phyloP scores from a whole-genome alignment of 1,140 invertebrate species.

The Trypoxylus dichotomus region DNA sequence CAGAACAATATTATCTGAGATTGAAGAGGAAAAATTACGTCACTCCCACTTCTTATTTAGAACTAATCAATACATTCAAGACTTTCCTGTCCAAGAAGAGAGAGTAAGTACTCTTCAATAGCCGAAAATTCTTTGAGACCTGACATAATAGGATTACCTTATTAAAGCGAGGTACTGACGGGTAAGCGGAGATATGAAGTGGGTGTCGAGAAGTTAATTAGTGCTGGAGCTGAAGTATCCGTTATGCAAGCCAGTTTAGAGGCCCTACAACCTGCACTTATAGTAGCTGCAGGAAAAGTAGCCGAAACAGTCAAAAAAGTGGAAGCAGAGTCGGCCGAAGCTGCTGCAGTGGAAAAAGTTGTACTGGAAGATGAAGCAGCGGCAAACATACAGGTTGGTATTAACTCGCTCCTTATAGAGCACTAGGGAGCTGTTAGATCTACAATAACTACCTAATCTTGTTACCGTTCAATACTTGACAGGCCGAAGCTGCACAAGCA shows the following conservation, averaged over 20 bases:
- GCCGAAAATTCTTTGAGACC: background rate
- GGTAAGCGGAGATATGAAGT: constrained; percentile 78
- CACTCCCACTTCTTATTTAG: constrained; percentile 92
- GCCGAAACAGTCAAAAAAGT: constrained; percentile 77
- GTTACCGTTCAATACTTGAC: constrained; percentile 7
- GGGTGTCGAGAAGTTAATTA: constrained; percentile 84
- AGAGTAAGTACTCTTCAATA: constrained; percentile 55
- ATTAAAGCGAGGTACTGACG: constrained; percentile 61
- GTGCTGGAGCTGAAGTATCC: constrained; percentile 79
- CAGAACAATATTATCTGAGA: constrained; percentile 71
- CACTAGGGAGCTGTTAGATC: too few relatives aligned
- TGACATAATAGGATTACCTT: background rate
- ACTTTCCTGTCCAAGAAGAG: constrained; percentile 77
- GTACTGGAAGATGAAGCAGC: constrained; percentile 67
- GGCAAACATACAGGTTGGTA: constrained; percentile 61
- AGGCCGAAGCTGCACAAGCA: constrained; percentile 75
- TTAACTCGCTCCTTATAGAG: background rate
- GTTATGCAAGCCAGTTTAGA: constrained; percentile 85
- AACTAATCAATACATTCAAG: constrained; percentile 90
- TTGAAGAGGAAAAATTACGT: constrained; percentile 84
- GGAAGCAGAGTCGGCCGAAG: constrained; percentile 82
- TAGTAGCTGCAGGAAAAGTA: constrained; percentile 81
- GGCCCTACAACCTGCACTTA: constrained; percentile 84
- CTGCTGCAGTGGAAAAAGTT: constrained; percentile 73
- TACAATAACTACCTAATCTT: constrained; percentile 4